phyloP scores from a whole-genome alignment of 2,797 vertebrate genomes.

The Melanotaenia nigrans region DNA sequence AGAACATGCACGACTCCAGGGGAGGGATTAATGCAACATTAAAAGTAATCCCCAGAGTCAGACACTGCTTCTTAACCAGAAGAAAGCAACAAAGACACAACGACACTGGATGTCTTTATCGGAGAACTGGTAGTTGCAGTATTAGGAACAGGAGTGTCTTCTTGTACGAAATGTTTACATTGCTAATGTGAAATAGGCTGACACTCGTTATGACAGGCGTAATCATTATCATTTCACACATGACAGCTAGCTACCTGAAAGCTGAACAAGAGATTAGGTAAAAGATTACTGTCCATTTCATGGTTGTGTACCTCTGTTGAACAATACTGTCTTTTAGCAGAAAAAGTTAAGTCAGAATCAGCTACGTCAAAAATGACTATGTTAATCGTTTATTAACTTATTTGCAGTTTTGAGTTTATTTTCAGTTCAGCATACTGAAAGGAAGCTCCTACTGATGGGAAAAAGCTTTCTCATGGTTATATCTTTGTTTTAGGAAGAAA shows the following conservation, averaged over 20 bases:
- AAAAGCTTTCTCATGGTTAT: constrained; percentile 7
- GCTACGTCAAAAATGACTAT: constrained; percentile 22
- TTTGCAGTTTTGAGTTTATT: constrained; percentile 25
- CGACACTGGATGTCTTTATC: constrained; percentile 62
- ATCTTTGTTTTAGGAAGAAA: constrained; percentile 3
- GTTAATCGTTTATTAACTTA: constrained; percentile 21
- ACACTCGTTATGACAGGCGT: constrained; percentile 62
- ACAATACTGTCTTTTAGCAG: constrained; percentile 38
- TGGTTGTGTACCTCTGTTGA: constrained; percentile 43
- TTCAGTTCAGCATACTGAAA: constrained; percentile 23
- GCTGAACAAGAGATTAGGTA: constrained; percentile 60
- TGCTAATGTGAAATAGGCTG: constrained; percentile 70
- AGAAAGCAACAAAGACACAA: constrained; percentile 65
- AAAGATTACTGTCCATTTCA: constrained; percentile 63
- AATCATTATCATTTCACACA: constrained; percentile 70
- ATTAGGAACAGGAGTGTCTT: constrained; percentile 50
- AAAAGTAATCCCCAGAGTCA: constrained; percentile 80
- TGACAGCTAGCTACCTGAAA: constrained; percentile 61
- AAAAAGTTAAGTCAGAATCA: constrained; percentile 40
- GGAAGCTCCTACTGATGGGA: constrained; percentile 9
- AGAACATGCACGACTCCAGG: constrained; percentile 75
- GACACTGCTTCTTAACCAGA: constrained; percentile 60
- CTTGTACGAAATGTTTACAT: constrained; percentile 69
- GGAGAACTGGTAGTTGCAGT: constrained; percentile 50
- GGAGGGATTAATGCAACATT: constrained; percentile 83